Base-by-base conservation (phyloP, 2,888 invertebrate species). In the Serripes groenlandicus region DNA sequence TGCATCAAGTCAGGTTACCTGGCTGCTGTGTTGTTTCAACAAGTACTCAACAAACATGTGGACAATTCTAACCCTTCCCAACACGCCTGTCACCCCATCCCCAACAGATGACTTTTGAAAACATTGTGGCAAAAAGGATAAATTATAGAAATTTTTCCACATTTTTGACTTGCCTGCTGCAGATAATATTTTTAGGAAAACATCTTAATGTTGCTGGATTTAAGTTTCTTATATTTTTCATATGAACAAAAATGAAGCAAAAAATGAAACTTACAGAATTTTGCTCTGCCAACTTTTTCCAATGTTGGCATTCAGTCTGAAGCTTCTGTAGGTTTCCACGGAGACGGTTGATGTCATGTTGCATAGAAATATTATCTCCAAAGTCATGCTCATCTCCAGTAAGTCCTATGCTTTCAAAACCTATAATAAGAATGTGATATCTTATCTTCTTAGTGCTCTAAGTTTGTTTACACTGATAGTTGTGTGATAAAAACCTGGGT, bases 271-370 rank as follows among this genome's bases (percentile, higher is more conserved):
- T 87, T 78, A 87, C 87, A 64, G 78, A 83, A 49, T 78, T 69
- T 56, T 81, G 62, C 49, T 78, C 79, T 11, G 90, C 91, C 21
- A 91, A 83, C 15, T 89, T 85, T 70, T 90, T 90, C 93, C 93
- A 93, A 77, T 93, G 93, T 66, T 91, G 86, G 54, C 89, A 88
- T 83, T 94, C 93, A 0, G 92, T 74, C 49, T 92, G 89, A 28
- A 93, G 84, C 26, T 90, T 83, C 60, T 90, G 87, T 26, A 93
- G 86, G 69, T 94, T 92, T 28, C 86, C 80, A 28, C 91, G 88
- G 56, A 94, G 91, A 28, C 90, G 88, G 89, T 94, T 94, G 77
- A 94, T 92, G 82, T 94, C 93, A 78, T 92, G 92, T 83, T 94
- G 94, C 74, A 93, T 90, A 7, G 91, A 85, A 75, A 94, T 93